These are phyloP conservation scores for Theocolax elegans DNA, from an alignment of 1,140 invertebrate species.

Conservation along the genomic window DNA sequence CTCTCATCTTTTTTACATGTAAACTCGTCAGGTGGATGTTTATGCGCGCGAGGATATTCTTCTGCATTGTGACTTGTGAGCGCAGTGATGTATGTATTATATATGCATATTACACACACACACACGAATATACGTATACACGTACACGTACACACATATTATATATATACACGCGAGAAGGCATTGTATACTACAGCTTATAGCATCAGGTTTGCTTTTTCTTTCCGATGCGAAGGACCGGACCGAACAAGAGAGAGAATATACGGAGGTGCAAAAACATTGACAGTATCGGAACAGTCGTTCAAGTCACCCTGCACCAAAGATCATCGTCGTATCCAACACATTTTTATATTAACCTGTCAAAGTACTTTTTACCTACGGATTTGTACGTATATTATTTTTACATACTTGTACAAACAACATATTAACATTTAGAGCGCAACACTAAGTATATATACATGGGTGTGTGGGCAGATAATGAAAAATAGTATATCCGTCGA, in stretches of 20 bases:
- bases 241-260: not conserved
- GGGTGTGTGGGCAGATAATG: not conserved
- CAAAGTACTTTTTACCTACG: not conserved
- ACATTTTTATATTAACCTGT: not conserved
- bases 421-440: not conserved
- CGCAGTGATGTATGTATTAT: too few relatives aligned
- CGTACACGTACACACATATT: not conserved
- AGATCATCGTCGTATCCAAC: not conserved
- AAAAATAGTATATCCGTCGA: too few relatives aligned
- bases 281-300: not conserved
- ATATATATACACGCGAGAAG: not conserved
- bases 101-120: too few relatives aligned
- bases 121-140: not conserved
- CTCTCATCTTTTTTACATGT: too few relatives aligned
- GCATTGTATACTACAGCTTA: not conserved
- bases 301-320: not conserved
- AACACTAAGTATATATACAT: not conserved
- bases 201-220: too few relatives aligned
- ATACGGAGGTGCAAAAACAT: not conserved
- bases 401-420: not conserved
- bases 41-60: too few relatives aligned
- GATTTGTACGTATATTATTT: not conserved
- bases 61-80: too few relatives aligned
- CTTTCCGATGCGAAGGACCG: not conserved
- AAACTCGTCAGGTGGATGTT: too few relatives aligned